A percentile compares a stretch with the other conserved stretches of the same genome.
Conservation (phyloP, 2,797 vertebrate species). For the Micrastur ruficollis region DNA sequence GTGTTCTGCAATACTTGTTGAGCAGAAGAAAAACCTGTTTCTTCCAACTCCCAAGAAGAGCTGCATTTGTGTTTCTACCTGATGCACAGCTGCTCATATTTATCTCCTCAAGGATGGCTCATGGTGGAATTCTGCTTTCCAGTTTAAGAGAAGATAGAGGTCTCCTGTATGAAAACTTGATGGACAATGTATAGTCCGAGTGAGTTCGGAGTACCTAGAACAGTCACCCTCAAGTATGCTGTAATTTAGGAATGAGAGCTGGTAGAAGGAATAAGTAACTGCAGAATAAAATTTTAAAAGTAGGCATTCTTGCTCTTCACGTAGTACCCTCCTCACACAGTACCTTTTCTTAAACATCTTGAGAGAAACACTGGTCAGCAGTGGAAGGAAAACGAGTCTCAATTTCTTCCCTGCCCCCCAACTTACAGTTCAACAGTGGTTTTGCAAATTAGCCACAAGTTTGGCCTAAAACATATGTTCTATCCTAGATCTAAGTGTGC, state of each 20-base stretch:
- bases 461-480: not conserved
- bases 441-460: not conserved
- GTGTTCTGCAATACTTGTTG: not conserved
- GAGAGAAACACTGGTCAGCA: not conserved
- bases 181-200: not conserved
- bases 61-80: not conserved
- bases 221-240: not conserved
- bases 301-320: not conserved
- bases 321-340: not conserved
- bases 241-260: not conserved
- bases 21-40: not conserved
- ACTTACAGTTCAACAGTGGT: not conserved
- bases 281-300: not conserved
- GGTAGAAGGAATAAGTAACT: not conserved
- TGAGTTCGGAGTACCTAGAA: not conserved
- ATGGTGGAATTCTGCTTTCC: not conserved
- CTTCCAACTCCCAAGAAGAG: not conserved
- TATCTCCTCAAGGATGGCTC: not conserved
- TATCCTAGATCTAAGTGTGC: not conserved
- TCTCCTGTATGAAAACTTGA: not conserved
- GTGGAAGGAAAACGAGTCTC: not conserved
- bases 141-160: not conserved
- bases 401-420: fast-evolving
- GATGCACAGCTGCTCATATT: not conserved
- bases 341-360: not conserved